These are phyloP conservation scores for Petroica traversi DNA, from an alignment of 2,113 vertebrate genomes.

Conservation along the genomic window DNA sequence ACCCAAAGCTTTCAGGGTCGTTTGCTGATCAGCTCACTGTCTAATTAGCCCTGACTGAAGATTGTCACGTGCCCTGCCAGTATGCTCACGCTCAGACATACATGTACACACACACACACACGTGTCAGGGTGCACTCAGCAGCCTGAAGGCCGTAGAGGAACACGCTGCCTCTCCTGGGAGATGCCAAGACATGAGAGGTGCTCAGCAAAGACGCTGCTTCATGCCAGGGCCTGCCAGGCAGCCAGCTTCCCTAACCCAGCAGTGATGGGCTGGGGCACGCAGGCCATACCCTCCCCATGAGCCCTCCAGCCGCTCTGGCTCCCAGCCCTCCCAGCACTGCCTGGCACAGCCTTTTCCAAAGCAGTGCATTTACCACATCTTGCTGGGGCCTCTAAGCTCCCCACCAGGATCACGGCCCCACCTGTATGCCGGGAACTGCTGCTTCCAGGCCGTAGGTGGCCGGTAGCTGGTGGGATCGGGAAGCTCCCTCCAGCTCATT, in stretches of 20 bases:
- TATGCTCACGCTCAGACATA: neutral
- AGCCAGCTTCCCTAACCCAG: neutral
- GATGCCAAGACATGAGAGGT: neutral
- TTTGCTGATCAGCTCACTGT: neutral
- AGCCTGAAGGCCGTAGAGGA: neutral
- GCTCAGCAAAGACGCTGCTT: neutral
- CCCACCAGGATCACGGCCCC: neutral
- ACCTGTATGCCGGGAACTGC: fast-evolving
- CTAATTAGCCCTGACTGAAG: neutral
- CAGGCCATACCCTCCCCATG: neutral
- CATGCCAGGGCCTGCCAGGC: conserved; percentile 17
- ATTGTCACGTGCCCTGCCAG: neutral
- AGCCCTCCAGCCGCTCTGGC: neutral
- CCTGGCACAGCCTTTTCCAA: neutral
- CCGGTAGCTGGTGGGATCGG: neutral
- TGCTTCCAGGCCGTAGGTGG: neutral
- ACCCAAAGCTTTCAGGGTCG: neutral
- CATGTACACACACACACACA: neutral
- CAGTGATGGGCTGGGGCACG: conserved; percentile 11
- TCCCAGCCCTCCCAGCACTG: neutral
- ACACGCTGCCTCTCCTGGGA: neutral
- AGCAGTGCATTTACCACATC: neutral
- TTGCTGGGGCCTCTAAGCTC: neutral
- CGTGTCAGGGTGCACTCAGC: neutral
- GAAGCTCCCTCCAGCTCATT: neutral